Evolutionary conservation across 2,888 invertebrate species (phyloP), one percentile per base, ranked within the genome.

Genomic region (Argyra leucocephala): DNA sequence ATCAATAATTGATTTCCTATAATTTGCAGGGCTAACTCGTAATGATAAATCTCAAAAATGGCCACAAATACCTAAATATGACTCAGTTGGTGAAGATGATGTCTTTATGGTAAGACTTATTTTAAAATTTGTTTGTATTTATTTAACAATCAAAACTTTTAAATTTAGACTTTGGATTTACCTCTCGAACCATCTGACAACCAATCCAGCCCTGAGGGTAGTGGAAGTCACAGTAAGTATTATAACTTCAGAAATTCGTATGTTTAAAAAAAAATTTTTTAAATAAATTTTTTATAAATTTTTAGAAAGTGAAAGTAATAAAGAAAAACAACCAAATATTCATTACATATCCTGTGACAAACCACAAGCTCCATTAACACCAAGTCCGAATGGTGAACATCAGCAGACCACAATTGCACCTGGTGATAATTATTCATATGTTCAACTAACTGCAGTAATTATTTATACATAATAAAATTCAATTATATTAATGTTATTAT

Each of bases 61-160:
- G 76, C 76, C 76, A 68, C 75, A 76, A 72, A 71, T 78, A 66
- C 75, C 78, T 67, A 79, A 79, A 78, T 80, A 85, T 81, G 85
- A 86, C 79, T 84, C 91, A 74, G 89, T 89, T 69, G 92, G 91
- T 69, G 95, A 95, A 78, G 94, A 95, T 76, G 93, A 95, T 78
- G 94, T 96, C 73, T 96, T 96, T 82, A 93, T 94, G 91, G 94
- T 94, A 80, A 83, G 83, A n/a, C 61, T 5, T 15, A 65, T 66
- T 26, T 12, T 57, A 64, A 66, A 57, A 22, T 22, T 9, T 59
- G 2, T 58, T 22, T 23, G 10, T 57, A 23, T 9, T 22, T 59
- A 15, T 48, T 48, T 48, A n/a, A 48, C n/a, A 48, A n/a, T n/a
- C 7, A 48, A 48, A 60, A 18, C 65, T 69, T 66, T 63, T 68